A percentile compares a stretch with the other conserved stretches of the same genome.
Conservation (phyloP, 92 coral and sea anemone species). For the Siderastrea radians region DNA sequence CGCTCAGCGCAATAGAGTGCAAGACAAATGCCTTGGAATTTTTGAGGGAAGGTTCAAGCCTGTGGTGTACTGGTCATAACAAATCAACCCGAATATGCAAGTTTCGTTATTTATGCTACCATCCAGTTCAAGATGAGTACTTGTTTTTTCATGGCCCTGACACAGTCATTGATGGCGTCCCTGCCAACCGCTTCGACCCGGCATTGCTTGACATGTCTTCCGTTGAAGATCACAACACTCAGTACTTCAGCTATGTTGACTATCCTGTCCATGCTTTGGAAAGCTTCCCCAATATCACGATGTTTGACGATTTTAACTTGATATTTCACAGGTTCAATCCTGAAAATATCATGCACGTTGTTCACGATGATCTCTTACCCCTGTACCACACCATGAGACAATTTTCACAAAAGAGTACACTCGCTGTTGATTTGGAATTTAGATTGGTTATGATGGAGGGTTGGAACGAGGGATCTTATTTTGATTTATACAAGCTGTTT, state of each 20-base stretch:
- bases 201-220: constrained; percentile 95
- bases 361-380: constrained; percentile 96
- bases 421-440: constrained; percentile 58
- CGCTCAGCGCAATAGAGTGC: neutral
- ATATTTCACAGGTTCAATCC: constrained; percentile 92
- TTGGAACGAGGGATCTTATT: constrained; percentile 79
- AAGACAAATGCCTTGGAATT: neutral
- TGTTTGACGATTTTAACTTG: constrained; percentile 76
- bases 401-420: constrained; percentile 50
- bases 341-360: constrained; percentile 94
- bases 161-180: constrained; percentile 84
- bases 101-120: constrained; percentile 90
- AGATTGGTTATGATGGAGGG: constrained; percentile 93
- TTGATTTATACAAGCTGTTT: constrained; percentile 82
- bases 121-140: constrained; percentile 78
- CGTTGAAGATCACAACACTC: constrained; percentile 90
- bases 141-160: constrained; percentile 90
- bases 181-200: constrained; percentile 85
- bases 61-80: constrained; percentile 87
- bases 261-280: constrained; percentile 75
- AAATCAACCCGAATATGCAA: constrained; percentile 87
- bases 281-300: constrained; percentile 70
- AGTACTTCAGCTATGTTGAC: constrained; percentile 91
- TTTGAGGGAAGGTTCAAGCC: constrained; percentile 80
- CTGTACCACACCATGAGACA: constrained; percentile 84